Conservation (phyloP, 2,113 vertebrate species). For the Cricetomys ansorgei region DNA sequence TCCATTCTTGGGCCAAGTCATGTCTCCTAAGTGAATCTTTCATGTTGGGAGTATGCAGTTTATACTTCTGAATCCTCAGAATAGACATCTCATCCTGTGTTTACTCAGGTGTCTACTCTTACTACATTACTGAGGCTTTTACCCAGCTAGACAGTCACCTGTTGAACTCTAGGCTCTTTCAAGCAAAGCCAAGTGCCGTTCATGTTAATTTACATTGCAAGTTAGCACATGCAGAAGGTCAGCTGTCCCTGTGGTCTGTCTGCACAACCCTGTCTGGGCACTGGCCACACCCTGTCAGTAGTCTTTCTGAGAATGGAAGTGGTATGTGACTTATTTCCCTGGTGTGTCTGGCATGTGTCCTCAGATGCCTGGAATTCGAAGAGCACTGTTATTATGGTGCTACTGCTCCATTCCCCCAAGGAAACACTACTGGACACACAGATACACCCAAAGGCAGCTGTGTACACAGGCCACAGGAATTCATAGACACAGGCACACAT, state of each 20-base stretch:
- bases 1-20: rapidly evolving
- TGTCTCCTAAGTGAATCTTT: not conserved
- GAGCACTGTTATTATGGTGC: constrained; percentile 76
- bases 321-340: constrained; percentile 80
- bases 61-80: not conserved
- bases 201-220: constrained; percentile 14
- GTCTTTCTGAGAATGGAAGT: constrained; percentile 75
- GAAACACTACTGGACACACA: constrained; percentile 61
- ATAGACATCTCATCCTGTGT: not conserved
- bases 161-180: not conserved
- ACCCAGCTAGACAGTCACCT: not conserved
- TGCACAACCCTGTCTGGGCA: not conserved
- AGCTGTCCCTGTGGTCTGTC: constrained; percentile 33
- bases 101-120: not conserved
- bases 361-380: constrained; percentile 78
- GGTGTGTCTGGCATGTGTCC: constrained; percentile 67
- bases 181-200: not conserved
- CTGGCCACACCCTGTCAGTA: not conserved
- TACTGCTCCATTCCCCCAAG: constrained; percentile 79
- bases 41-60: not conserved
- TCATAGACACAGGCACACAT: constrained; percentile 12
- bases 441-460: constrained; percentile 59
- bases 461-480: constrained; percentile 39
- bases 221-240: constrained; percentile 4
- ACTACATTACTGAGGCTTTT: not conserved